phyloP scores from a whole-genome alignment of 2,888 invertebrate species.

The Gibbula magus region DNA sequence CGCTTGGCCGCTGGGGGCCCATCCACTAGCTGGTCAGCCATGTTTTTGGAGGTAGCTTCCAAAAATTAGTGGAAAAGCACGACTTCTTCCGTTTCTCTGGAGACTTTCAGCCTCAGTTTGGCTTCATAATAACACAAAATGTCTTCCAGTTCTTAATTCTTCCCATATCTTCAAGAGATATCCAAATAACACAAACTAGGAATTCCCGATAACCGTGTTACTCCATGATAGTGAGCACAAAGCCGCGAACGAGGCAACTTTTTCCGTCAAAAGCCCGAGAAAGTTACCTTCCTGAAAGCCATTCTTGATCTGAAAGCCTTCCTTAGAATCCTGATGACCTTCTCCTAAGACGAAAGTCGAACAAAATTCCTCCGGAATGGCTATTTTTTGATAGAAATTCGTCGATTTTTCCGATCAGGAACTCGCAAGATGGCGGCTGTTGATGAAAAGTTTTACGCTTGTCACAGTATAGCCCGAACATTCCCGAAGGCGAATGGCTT shows the following conservation, averaged over 20 bases:
- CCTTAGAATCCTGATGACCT: conserved; percentile 37
- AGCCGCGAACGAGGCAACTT: conserved; percentile 32
- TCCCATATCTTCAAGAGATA: conserved; percentile 20
- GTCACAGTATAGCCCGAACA: conserved; percentile 84
- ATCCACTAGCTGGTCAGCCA: conserved; percentile 95
- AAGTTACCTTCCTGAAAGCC: conserved; percentile 17
- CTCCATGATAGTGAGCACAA: conserved; percentile 43
- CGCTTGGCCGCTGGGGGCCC: conserved; percentile 98
- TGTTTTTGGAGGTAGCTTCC: conserved; percentile 73
- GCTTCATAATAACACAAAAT: conserved; percentile 16
- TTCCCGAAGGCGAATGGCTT: conserved; percentile 67
- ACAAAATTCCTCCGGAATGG: conserved; percentile 36
- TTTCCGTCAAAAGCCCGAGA: conserved; percentile 31
- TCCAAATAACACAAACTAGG: conserved; percentile 28
- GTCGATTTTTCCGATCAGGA: conserved; percentile 83
- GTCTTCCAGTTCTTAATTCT: conserved; percentile 16
- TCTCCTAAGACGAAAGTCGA: conserved; percentile 33
- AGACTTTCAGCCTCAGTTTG: conserved; percentile 13
- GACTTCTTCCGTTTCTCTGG: conserved; percentile 18
- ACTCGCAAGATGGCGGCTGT: conserved; percentile 96
- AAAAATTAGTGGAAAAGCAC: conserved; percentile 21
- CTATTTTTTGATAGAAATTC: conserved; percentile 32
- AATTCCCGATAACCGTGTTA: conserved; percentile 30
- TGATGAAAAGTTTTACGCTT: conserved; percentile 96
- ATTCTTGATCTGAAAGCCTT: conserved; percentile 36